These are phyloP conservation scores for Choloepus hoffmanni DNA, from an alignment of 2,113 vertebrate genomes.

Conservation along the genomic window DNA sequence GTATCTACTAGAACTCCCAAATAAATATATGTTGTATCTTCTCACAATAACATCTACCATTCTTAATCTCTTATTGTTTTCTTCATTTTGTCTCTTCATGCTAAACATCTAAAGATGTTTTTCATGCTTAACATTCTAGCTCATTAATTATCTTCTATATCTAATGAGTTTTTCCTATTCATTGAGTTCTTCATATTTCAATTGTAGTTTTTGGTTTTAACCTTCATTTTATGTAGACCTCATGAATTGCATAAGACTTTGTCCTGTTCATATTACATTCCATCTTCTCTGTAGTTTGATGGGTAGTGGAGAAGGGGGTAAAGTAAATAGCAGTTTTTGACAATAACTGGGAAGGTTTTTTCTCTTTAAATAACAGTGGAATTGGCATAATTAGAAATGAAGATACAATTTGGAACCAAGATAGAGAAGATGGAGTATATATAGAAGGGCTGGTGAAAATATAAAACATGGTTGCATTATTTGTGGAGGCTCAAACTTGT, in stretches of 20 bases:
- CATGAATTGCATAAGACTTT: constrained; percentile 52
- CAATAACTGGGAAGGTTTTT: constrained; percentile 83
- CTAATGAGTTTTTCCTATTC: no score
- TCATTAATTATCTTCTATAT: no score
- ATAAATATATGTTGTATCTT: no score
- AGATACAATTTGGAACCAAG: constrained; percentile 76
- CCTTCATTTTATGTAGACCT: no score
- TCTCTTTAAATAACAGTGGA: constrained; percentile 74
- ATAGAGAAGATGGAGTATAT: constrained; percentile 86
- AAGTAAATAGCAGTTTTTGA: constrained; percentile 77
- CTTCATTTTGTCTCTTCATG: no score
- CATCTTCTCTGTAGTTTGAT: constrained; percentile 83
- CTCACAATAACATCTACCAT: no score
- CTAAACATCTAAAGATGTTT: no score
- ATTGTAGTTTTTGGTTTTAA: no score
- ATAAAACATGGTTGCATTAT: constrained; percentile 84
- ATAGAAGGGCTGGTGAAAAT: constrained; percentile 83
- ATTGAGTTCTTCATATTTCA: no score
- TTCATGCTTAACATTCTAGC: no score
- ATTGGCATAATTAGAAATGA: constrained; percentile 60
- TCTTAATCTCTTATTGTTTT: no score
- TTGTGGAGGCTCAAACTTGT: constrained; percentile 88
- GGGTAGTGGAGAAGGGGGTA: constrained; percentile 71
- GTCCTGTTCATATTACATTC: constrained; percentile 85
- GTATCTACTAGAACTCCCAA: no score